phyloP scores from a whole-genome alignment of 2,888 invertebrate genomes.

The Apodemia hepburni region DNA sequence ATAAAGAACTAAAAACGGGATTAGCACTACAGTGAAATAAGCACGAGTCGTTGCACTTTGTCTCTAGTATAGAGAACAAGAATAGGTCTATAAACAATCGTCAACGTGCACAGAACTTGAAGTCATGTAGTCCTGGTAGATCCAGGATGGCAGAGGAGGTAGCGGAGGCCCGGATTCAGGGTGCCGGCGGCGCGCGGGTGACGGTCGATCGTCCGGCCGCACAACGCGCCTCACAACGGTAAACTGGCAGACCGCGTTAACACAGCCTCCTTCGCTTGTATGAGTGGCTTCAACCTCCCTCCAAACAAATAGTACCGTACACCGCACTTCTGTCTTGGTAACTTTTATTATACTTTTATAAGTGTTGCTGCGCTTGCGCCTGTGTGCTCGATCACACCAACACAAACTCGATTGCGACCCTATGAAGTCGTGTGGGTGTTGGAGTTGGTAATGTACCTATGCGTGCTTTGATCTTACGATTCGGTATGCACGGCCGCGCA shows the following conservation, averaged over 20 bases:
- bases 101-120: conserved; percentile 45
- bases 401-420: conserved; percentile 42
- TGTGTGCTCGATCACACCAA: conserved; percentile 56
- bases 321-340: conserved; percentile 71
- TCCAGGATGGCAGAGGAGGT: conserved; percentile 42
- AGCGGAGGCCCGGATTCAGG: conserved; percentile 48
- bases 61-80: conserved; percentile 55
- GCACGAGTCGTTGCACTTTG: conserved; percentile 73
- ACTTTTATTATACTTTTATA: conserved; percentile 73
- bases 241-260: conserved; percentile 72
- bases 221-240: conserved; percentile 79
- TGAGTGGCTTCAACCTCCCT: conserved; percentile 77
- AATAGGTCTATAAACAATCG: conserved; percentile 48
- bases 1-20: conserved; percentile 69
- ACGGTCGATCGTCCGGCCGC: conserved; percentile 73
- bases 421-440: conserved; percentile 61
- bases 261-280: conserved; percentile 74
- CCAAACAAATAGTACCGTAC: conserved; percentile 79
- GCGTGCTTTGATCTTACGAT: conserved; percentile 80
- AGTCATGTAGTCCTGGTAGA: conserved; percentile 44
- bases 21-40: conserved; percentile 72
- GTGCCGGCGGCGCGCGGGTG: conserved; percentile 72
- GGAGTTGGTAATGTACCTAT: conserved; percentile 74
- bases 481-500: conserved; percentile 77
- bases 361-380: conserved; percentile 51